These are phyloP conservation scores for Strigamia crassipes DNA, from an alignment of 2,888 invertebrate species.

Conservation along the genomic window DNA sequence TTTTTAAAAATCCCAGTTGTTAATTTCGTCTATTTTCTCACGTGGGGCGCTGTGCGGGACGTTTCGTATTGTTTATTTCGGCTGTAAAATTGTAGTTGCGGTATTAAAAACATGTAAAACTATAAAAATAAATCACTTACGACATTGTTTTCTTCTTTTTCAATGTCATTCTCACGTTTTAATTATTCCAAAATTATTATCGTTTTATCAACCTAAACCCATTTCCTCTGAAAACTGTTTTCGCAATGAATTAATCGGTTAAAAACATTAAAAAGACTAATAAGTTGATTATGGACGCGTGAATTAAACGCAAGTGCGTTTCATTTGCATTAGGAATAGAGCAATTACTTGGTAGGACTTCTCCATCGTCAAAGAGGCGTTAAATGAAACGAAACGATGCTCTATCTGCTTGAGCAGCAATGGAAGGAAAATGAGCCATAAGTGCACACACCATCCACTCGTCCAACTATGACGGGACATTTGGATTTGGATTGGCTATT, in stretches of 20 bases:
- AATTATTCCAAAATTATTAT: neutral
- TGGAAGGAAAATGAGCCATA: neutral
- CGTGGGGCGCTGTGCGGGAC: no score
- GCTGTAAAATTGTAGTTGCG: no score
- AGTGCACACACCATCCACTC: neutral
- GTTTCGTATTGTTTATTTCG: no score
- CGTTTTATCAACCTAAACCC: neutral
- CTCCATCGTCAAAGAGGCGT: neutral
- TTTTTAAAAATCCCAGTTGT: no score
- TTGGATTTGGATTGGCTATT: neutral
- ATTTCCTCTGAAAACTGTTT: no score
- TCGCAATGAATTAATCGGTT: no score
- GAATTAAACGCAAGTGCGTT: neutral
- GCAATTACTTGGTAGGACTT: no score
- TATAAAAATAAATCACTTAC: neutral
- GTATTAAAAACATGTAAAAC: no score
- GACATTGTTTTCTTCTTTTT: no score
- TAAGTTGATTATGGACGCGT: neutral
- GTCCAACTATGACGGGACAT: neutral
- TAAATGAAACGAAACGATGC: neutral
- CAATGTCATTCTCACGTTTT: no score
- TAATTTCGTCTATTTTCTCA: no score
- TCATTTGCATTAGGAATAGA: neutral
- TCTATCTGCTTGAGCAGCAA: neutral
- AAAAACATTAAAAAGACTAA: no score